A percentile compares a stretch with the other conserved stretches of the same genome.
Evolutionary conservation across 1,140 invertebrate genomes (phyloP).

Genomic region (Stegodyphus dumicola): DNA sequence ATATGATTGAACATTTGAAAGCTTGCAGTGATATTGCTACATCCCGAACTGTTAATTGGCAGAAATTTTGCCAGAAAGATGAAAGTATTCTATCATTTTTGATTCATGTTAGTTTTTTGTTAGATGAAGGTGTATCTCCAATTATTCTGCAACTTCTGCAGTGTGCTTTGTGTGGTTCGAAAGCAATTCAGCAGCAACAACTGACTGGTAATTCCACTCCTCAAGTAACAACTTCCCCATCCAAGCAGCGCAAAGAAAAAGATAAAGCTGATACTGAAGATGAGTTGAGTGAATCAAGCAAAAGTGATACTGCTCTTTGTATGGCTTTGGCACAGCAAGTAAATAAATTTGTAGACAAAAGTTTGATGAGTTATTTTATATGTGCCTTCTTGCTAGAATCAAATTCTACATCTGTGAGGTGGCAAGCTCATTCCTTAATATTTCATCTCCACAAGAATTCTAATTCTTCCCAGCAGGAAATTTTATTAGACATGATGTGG

Average conservation of each 20-base stretch:
- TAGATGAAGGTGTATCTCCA: conserved; percentile 94
- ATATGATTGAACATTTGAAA: conserved; percentile 94
- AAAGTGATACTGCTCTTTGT: conserved; percentile 76
- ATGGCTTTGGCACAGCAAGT: conserved; percentile 78
- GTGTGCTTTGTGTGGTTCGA: conserved; percentile 79
- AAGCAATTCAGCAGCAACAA: conserved; percentile 62
- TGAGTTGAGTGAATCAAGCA: conserved; percentile 70
- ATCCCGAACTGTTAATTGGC: conserved; percentile 94
- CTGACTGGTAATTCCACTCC: conserved; percentile 50
- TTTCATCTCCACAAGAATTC: conserved; percentile 88
- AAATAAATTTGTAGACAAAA: conserved; percentile 77
- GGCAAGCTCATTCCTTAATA: conserved; percentile 92
- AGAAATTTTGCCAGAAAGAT: conserved; percentile 86
- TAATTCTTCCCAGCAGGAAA: conserved; percentile 78
- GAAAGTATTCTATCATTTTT: conserved; percentile 79
- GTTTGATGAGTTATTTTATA: conserved; percentile 82
- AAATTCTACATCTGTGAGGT: conserved; percentile 90
- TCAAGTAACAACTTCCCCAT: conserved; percentile 63
- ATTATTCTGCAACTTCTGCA: conserved; percentile 91
- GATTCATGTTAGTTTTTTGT: conserved; percentile 80
- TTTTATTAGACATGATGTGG: conserved; percentile 87
- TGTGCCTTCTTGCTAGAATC: conserved; percentile 92
- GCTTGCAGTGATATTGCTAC: conserved; percentile 92
- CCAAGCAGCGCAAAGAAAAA: conserved; percentile 67
- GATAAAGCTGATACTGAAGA: conserved; percentile 63